These are phyloP conservation scores for Thunnus thynnus DNA, from an alignment of 2,113 vertebrate genomes.

Conservation along the genomic window DNA sequence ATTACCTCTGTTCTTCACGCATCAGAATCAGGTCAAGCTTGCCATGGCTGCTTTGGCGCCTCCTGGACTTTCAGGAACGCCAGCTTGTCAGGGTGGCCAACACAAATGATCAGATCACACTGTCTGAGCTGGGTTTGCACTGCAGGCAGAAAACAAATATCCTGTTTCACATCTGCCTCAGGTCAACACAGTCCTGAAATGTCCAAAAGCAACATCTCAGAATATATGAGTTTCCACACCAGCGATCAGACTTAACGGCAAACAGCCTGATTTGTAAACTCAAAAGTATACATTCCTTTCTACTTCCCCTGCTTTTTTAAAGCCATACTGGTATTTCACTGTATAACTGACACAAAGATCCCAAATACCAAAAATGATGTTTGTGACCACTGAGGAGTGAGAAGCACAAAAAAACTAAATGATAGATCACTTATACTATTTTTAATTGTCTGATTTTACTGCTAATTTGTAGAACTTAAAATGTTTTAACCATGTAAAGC, in stretches of 20 bases:
- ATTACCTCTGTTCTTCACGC: conserved; percentile 60
- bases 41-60: conserved; percentile 27
- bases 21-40: conserved; percentile 23
- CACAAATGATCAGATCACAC: conserved; percentile 90
- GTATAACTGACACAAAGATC: neutral
- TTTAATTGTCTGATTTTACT: too few species aligned
- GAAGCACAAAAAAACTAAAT: neutral
- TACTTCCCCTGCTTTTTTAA: conserved; percentile 5
- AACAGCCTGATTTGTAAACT: neutral
- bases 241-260: neutral
- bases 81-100: conserved; percentile 81
- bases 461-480: too few species aligned
- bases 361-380: neutral
- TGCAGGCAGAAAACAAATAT: conserved; percentile 73
- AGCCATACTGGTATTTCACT: neutral
- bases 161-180: conserved; percentile 22
- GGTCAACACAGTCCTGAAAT: neutral
- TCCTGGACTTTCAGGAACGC: conserved; percentile 70
- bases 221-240: neutral
- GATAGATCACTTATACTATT: too few species aligned
- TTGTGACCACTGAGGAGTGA: neutral
- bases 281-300: neutral
- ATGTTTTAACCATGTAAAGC: too few species aligned
- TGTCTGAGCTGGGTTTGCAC: conserved; percentile 88
- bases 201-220: neutral